phyloP scores from a whole-genome alignment of 2,888 invertebrate genomes.

The Merodon equestris region DNA sequence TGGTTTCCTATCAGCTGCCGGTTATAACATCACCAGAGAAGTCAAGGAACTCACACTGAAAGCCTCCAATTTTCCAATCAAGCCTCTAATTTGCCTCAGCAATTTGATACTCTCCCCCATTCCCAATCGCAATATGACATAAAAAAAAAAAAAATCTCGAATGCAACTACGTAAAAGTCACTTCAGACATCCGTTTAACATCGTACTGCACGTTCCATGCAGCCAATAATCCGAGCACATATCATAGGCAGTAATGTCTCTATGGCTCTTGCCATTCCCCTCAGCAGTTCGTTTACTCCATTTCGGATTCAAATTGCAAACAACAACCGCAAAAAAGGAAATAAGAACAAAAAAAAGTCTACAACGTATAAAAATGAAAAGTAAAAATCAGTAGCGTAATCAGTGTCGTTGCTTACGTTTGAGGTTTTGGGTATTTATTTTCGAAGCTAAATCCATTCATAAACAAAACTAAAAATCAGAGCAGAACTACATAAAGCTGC shows the following conservation, averaged over 20 bases:
- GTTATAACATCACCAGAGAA: too few relatives aligned
- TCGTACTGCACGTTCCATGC: conserved; percentile 5
- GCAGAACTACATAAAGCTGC: background rate
- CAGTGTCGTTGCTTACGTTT: conserved; percentile 15
- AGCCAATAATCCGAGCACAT: background rate
- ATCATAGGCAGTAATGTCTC: background rate
- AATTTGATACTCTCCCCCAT: conserved; percentile 2
- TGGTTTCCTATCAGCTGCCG: too few relatives aligned
- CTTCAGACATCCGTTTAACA: conserved; percentile 5
- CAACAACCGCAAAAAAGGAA: background rate
- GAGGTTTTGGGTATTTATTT: background rate
- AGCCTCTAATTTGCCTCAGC: background rate
- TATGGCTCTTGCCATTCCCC: background rate
- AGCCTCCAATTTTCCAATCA: conserved; percentile 4
- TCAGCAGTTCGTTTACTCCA: background rate
- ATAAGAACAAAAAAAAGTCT: background rate
- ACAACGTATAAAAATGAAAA: background rate
- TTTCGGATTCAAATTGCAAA: conserved; percentile 4
- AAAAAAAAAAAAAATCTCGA: background rate
- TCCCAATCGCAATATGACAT: too few relatives aligned
- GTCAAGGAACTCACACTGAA: background rate
- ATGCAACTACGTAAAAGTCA: background rate
- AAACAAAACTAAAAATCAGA: background rate
- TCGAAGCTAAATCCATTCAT: background rate
- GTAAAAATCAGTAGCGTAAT: background rate